Evolutionary conservation across 2,888 invertebrate genomes (phyloP), one percentile per base, ranked within the genome.

Genomic region (Drosophila peninsularis): DNA sequence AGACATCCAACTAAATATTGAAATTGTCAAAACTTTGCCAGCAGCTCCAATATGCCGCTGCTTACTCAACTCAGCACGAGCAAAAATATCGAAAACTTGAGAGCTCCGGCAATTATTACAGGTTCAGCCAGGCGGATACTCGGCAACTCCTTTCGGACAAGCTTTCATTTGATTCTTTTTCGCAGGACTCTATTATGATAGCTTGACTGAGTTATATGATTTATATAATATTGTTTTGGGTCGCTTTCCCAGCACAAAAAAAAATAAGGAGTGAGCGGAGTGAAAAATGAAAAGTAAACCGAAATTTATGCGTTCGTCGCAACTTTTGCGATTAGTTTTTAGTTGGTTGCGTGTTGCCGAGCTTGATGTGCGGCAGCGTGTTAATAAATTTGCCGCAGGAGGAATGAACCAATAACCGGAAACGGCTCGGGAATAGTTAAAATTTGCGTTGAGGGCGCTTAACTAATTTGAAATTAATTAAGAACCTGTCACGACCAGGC

Each of bases 401-500:
- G 45, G 42, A 70, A 67, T 67, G 42, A 72, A 70, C 67, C 65
- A 57, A 81, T 62, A 66, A 45, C 60, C 55, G 34, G 53, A 55
- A 53, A 54, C n/a, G 55, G 44, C 50, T 52, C 47, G 63, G 47
- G 61, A 85, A 57, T 67, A 71, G 78, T 74, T 58, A 53, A 50
- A 71, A 67, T 66, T 73, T 69, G 47, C 39, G 53, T 50, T 39
- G 27, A 55, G 49, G 39, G 50, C 67, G 60, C 53, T 64, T 13
- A 30, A 60, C 62, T 61, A 47, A 79, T 80, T 78, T 66, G 62
- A 71, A 66, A 80, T 84, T 84, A 88, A 88, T 84, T 84, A 88
- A 85, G 79, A 84, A 71, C 52, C 82, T 84, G 83, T 85, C 88
- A 84, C 37, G 39, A 39, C 45, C 88, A 84, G 72, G 49, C 54